Conservation (phyloP, 1,140 invertebrate genomes). For the Anastrepha obliqua region DNA sequence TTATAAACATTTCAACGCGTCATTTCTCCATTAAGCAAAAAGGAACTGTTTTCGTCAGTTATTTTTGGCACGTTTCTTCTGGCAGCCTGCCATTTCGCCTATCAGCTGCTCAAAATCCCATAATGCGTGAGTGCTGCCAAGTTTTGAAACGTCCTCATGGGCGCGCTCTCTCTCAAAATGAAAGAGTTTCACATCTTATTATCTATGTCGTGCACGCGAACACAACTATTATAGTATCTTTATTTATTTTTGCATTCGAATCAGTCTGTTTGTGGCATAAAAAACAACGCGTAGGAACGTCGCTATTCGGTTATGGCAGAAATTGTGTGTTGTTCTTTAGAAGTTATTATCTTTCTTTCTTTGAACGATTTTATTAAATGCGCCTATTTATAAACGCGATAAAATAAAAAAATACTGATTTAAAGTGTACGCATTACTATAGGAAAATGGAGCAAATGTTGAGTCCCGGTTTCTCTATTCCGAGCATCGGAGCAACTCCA, state of each 20-base stretch:
- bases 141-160: too few species aligned
- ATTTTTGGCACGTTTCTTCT: too few species aligned
- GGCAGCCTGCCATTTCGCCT: too few species aligned
- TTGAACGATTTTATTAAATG: neutral
- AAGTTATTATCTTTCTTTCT: neutral
- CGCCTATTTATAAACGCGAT: neutral
- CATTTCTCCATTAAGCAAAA: too few species aligned
- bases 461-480: constrained; percentile 91
- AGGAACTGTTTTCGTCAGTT: too few species aligned
- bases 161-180: too few species aligned
- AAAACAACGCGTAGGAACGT: neutral
- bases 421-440: neutral
- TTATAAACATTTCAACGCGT: too few species aligned
- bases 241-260: neutral
- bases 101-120: too few species aligned
- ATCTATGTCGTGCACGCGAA: too few species aligned
- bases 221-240: too few species aligned
- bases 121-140: too few species aligned
- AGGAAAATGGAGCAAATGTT: constrained; percentile 84
- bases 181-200: too few species aligned
- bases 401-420: neutral
- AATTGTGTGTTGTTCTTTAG: neutral
- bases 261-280: neutral
- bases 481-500: constrained; percentile 91
- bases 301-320: neutral